Evolutionary conservation across 2,113 vertebrate species (phyloP).

Genomic region (Macaca mulatta): DNA sequence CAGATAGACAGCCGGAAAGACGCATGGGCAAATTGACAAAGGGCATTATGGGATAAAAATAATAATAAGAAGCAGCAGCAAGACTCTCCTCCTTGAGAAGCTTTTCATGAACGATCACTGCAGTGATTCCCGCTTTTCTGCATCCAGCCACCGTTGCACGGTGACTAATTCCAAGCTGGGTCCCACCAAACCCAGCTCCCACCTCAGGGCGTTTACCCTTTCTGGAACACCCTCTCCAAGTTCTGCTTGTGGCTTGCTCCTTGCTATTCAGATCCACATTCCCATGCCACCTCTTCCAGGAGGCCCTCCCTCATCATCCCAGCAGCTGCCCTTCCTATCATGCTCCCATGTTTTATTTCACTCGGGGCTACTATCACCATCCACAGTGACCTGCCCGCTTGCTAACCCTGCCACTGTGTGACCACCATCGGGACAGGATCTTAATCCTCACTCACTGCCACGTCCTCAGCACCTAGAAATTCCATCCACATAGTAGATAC

Average conservation of each 20-base stretch:
- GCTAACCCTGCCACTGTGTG: accelerated
- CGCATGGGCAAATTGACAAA: accelerated
- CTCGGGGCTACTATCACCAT: background rate
- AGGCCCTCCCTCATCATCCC: background rate
- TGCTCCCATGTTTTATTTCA: background rate
- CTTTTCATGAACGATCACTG: background rate
- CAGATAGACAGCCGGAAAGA: accelerated
- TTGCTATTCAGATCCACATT: background rate
- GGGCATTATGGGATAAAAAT: background rate
- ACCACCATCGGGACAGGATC: accelerated
- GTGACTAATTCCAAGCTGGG: background rate
- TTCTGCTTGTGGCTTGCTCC: background rate
- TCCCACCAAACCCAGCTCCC: background rate
- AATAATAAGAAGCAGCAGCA: accelerated
- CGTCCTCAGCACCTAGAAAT: background rate
- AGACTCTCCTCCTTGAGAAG: background rate
- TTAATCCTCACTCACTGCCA: background rate
- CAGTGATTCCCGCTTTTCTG: background rate
- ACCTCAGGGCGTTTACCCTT: background rate
- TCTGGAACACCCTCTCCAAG: background rate
- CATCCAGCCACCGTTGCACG: accelerated
- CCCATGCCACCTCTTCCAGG: background rate
- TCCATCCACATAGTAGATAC: accelerated
- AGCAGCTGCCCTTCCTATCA: no score
- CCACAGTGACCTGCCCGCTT: accelerated